A percentile compares a stretch with the other conserved stretches of the same genome.
These are phyloP conservation scores for Garrulus glandarius DNA, from an alignment of 2,797 vertebrate genomes.

Conservation along the genomic window DNA sequence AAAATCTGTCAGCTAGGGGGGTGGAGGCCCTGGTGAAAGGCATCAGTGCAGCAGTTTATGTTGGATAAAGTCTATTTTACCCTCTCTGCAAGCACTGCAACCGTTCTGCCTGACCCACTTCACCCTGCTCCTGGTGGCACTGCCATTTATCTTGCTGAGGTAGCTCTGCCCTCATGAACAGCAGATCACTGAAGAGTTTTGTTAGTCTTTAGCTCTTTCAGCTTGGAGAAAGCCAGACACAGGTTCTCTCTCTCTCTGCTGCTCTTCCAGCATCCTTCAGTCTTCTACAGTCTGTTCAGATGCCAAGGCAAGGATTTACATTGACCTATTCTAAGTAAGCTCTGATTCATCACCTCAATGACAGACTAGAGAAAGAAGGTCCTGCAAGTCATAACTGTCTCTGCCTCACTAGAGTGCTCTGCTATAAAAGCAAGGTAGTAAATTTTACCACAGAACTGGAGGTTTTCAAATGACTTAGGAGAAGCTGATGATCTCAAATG, in stretches of 20 bases:
- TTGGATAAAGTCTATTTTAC: not conserved
- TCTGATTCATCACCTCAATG: not conserved
- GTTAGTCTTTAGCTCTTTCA: not conserved
- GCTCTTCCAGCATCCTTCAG: not conserved
- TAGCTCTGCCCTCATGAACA: not conserved
- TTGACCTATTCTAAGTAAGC: not conserved
- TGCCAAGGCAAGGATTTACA: not conserved
- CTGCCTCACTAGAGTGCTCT: not conserved
- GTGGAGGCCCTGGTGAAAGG: not conserved
- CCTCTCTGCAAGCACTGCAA: not conserved
- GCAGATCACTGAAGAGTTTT: not conserved
- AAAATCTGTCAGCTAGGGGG: not conserved
- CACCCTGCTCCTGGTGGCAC: not conserved
- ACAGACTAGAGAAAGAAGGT: not conserved
- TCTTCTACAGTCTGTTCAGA: not conserved
- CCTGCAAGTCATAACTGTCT: not conserved
- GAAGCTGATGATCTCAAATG: not conserved
- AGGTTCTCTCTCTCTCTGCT: not conserved
- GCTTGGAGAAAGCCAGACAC: not conserved
- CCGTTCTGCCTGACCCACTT: not conserved
- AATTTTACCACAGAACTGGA: not conserved
- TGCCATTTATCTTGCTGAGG: not conserved
- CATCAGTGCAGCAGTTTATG: not conserved
- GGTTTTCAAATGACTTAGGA: not conserved
- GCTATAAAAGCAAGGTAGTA: not conserved